Percentiles rank a stretch among this genome's conserved stretches.
Evolutionary conservation across 2,797 vertebrate genomes (phyloP).

Genomic region (Schizopygopsis pylzovi): DNA sequence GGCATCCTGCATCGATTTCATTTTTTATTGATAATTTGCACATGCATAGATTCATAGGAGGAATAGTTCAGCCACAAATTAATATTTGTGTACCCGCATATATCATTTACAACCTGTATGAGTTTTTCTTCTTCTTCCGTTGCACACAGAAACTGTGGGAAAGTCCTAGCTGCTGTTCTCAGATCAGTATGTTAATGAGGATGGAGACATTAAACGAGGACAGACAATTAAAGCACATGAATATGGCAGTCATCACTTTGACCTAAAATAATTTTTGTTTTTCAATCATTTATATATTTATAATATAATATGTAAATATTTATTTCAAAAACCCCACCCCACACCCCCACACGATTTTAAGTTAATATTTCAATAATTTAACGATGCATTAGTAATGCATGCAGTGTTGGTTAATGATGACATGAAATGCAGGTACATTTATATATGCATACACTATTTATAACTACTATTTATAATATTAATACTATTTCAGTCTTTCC

Average conservation of each 20-base stretch:
- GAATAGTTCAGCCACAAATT: not conserved
- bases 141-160: not conserved
- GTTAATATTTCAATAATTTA: too few relatives aligned
- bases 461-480: too few relatives aligned
- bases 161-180: not conserved
- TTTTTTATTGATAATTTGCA: not conserved
- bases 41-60: conserved; percentile 1
- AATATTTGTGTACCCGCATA: not conserved
- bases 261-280: not conserved
- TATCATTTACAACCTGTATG: not conserved
- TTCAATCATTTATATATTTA: not conserved
- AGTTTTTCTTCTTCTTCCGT: not conserved
- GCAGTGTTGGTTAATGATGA: too few relatives aligned
- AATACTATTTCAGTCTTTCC: too few relatives aligned
- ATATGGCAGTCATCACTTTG: not conserved
- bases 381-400: too few relatives aligned
- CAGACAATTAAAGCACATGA: not conserved
- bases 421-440: too few relatives aligned
- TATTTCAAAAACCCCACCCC: too few relatives aligned
- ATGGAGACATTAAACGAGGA: not conserved
- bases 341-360: too few relatives aligned
- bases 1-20: not conserved
- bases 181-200: not conserved
- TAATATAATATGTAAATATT: not conserved
- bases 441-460: too few relatives aligned